phyloP scores from a whole-genome alignment of 2,888 invertebrate genomes.

The Oxyteleia sp. region DNA sequence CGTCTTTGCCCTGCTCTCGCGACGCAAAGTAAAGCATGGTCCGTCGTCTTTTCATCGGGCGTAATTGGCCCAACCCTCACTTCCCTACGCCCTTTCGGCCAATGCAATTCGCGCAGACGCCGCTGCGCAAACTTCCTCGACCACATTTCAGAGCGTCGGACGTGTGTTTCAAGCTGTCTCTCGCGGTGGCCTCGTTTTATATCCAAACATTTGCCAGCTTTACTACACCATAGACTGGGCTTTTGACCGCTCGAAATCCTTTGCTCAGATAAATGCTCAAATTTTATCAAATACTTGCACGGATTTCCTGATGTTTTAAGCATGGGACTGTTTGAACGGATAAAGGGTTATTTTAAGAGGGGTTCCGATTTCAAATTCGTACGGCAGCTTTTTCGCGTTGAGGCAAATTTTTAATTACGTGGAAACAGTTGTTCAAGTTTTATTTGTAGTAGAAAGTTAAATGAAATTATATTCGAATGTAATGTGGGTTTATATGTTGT shows the following conservation, averaged over 20 bases:
- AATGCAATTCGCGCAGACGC: constrained; percentile 59
- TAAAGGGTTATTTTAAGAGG: constrained; percentile 15
- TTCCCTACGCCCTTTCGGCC: constrained; percentile 17
- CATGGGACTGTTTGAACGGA: constrained; percentile 24
- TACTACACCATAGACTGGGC: constrained; percentile 41
- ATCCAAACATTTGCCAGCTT: constrained; percentile 63
- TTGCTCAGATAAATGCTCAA: constrained; percentile 60
- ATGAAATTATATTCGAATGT: too few relatives aligned
- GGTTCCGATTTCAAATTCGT: background rate
- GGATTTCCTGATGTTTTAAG: constrained; percentile 47
- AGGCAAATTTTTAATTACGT: too few relatives aligned
- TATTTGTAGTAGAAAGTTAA: too few relatives aligned
- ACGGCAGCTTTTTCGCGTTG: too few relatives aligned
- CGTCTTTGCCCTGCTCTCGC: constrained; percentile 20
- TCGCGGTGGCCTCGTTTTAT: constrained; percentile 60
- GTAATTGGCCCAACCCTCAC: constrained; percentile 48
- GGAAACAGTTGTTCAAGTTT: too few relatives aligned
- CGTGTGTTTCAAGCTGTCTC: constrained; percentile 57
- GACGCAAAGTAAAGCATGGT: constrained; percentile 20
- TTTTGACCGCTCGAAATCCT: constrained; percentile 56
- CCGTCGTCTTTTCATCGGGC: constrained; percentile 47
- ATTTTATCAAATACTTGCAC: constrained; percentile 65
- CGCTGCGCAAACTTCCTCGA: constrained; percentile 54
- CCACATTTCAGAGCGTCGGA: constrained; percentile 45
- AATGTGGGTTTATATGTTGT: too few relatives aligned